These are phyloP conservation scores for Helleia helle DNA, from an alignment of 2,888 invertebrate species.

Conservation along the genomic window DNA sequence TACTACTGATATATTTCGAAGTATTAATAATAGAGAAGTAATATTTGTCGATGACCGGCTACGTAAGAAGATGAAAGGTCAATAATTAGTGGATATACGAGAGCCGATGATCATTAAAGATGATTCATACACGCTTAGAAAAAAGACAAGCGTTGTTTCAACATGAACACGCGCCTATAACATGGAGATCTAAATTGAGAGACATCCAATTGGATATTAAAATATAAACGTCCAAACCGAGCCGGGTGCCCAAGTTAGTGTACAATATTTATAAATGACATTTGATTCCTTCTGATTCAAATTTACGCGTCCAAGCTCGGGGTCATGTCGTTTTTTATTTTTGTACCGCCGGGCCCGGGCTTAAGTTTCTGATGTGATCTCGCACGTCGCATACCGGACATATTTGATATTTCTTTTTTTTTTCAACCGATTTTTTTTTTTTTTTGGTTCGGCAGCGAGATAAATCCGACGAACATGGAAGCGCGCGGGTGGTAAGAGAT, in stretches of 20 bases:
- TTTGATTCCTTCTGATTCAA: slow-evolving; percentile 66
- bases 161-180: no score
- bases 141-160: no score
- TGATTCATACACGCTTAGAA: no score
- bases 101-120: no score
- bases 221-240: neutral
- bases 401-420: slow-evolving; percentile 56
- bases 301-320: slow-evolving; percentile 59
- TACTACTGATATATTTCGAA: no score
- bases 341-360: slow-evolving; percentile 51
- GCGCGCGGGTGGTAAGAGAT: slow-evolving; percentile 21
- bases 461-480: slow-evolving; percentile 42
- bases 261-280: slow-evolving; percentile 40
- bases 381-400: slow-evolving; percentile 65
- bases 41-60: no score
- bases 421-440: slow-evolving; percentile 30
- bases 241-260: slow-evolving; percentile 3
- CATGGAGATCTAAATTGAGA: no score
- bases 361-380: slow-evolving; percentile 70
- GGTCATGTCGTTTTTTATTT: slow-evolving; percentile 44
- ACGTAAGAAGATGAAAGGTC: no score
- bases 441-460: slow-evolving; percentile 41
- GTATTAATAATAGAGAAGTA: no score
- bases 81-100: no score
- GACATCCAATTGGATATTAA: no score